phyloP scores from a whole-genome alignment of 2,113 vertebrate genomes.

The Collichthys lucidus region DNA sequence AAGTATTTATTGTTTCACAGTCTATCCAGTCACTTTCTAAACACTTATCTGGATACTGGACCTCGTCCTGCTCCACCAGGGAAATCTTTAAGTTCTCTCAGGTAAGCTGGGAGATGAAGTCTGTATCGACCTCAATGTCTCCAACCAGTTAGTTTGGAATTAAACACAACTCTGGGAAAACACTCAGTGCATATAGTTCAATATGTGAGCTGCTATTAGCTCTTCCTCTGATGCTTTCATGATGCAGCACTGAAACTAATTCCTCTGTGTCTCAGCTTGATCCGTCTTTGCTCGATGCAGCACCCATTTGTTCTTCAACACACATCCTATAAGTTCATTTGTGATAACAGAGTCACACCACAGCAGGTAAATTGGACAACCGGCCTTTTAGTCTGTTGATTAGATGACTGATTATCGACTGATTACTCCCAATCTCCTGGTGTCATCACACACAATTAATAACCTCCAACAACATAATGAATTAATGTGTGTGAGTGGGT shows the following conservation, averaged over 20 bases:
- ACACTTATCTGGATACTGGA: neutral
- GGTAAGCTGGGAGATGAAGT: neutral
- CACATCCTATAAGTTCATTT: neutral
- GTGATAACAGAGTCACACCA: neutral
- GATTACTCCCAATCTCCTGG: neutral
- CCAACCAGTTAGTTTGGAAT: neutral
- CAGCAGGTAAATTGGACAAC: conserved; percentile 19
- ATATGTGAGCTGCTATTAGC: neutral
- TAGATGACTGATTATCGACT: neutral
- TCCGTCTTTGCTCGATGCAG: neutral
- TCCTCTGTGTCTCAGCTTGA: conserved; percentile 19
- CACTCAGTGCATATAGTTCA: neutral
- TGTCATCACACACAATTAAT: conserved; percentile 23
- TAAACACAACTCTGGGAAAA: neutral
- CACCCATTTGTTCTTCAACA: conserved; percentile 11
- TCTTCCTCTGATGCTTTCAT: neutral
- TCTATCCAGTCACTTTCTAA: neutral
- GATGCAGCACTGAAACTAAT: neutral
- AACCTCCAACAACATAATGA: conserved; percentile 14
- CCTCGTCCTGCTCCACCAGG: neutral
- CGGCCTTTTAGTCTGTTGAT: conserved; percentile 15
- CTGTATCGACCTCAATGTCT: neutral
- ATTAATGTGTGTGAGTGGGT: conserved; percentile 2
- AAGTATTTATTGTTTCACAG: neutral
- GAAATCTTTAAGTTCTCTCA: neutral